Base-by-base conservation (phyloP, 1,140 invertebrate species). In the Latrodectus geometricus region DNA sequence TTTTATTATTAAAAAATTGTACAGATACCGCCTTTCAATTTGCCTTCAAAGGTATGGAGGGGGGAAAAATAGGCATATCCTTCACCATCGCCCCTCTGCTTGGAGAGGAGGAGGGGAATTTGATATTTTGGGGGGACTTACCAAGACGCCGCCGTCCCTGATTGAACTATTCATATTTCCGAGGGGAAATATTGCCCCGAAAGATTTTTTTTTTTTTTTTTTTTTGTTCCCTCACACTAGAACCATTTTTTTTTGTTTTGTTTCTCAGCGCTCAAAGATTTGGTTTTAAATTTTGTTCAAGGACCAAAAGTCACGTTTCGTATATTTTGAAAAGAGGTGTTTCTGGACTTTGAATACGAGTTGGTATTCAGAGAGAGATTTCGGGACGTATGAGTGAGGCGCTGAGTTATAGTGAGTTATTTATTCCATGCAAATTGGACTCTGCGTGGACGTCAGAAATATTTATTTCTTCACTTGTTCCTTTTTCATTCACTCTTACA, bases 141-240 rank as follows among this genome's bases (percentile, higher is more conserved):
- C 68, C 11, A 21, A n/a, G 68, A 66, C 14, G 11, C 15, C 49
- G 9, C 21, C 20, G 78, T 72, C 56, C 23, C 9, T 81, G 78
- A 81, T 81, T 81, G 78, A 81, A 81, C 49, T 74, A 74, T 82
- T 82, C 80, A 82, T 82, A 82, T 82, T 82, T 82, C 70, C 80
- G n/a, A 49, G 52, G 80, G 80, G 80, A 82, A 56, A 82, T 74
- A 82, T 82, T 61, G 80, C 80, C 49, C 50, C 12, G 9, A 66
- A 15, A 23, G 70, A 73, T 11, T 54, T 23, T 48, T 14, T 78
- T 56, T 76, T 23, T 56, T 23, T 23, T n/a, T 35, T 35, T 35
- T 35, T 35, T 35, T 35, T 66, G 12, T 78, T 78, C 66, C 49
- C 9, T 66, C 52, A n/a, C 52, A 12, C 15, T 76, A 23, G 0